Evolutionary conservation across 2,113 vertebrate species (phyloP).

Genomic region (Maccullochella peelii): DNA sequence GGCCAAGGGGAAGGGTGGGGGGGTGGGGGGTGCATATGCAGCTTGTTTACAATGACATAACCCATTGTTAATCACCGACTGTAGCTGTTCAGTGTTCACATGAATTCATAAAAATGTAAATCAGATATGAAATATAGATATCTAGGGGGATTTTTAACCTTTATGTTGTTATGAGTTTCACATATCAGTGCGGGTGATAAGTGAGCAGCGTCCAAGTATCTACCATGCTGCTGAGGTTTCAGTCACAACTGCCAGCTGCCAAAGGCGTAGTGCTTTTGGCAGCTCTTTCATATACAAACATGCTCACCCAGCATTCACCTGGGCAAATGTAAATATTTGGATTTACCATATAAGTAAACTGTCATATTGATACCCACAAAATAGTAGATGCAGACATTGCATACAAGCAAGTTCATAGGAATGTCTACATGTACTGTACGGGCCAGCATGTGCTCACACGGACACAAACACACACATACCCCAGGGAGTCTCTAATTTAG

Average conservation of each 20-base stretch:
- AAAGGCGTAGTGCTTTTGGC: conserved; percentile 50
- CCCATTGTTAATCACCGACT: conserved; percentile 18
- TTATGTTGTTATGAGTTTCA: conserved; percentile 7
- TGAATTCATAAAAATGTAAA: background rate
- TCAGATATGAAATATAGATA: background rate
- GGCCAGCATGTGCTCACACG: conserved; percentile 1
- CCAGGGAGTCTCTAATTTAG: conserved; percentile 9
- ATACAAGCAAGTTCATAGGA: background rate
- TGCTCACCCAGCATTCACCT: conserved; percentile 57
- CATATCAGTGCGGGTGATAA: conserved; percentile 27
- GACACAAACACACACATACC: background rate
- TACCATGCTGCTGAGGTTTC: conserved; percentile 43
- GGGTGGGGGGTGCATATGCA: conserved; percentile 24
- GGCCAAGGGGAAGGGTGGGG: background rate
- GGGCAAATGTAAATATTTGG: conserved; percentile 59
- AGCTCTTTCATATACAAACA: conserved; percentile 40
- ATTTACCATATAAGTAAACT: conserved; percentile 21
- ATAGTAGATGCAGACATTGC: background rate
- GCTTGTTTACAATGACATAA: conserved; percentile 33
- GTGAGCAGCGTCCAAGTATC: conserved; percentile 21
- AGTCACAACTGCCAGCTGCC: conserved; percentile 46
- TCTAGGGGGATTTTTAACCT: background rate
- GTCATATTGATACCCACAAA: conserved; percentile 28
- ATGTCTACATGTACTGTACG: background rate
- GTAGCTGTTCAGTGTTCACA: background rate